A percentile compares a stretch with the other conserved stretches of the same genome.
Conservation (phyloP, 2,797 vertebrate species). For the Furcifer pardalis region DNA sequence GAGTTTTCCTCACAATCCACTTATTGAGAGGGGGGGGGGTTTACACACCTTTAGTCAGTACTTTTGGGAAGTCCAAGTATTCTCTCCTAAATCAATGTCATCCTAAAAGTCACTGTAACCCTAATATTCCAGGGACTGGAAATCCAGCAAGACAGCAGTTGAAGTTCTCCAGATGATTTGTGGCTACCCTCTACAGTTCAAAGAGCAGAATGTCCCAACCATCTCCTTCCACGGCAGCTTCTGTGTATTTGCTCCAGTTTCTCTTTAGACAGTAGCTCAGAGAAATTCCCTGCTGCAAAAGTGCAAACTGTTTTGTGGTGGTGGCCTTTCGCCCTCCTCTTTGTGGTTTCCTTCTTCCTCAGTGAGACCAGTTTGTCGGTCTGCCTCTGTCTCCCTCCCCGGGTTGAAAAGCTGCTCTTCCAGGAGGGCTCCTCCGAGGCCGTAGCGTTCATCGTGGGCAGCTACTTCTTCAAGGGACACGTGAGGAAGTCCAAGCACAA, state of each 20-base stretch:
- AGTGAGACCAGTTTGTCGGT: background rate
- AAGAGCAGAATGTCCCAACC: background rate
- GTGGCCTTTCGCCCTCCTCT: slow-evolving; percentile 49
- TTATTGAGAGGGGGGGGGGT: slow-evolving; percentile 3
- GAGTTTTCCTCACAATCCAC: slow-evolving; percentile 4
- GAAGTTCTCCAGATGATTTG: background rate
- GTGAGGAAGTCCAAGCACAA: slow-evolving; percentile 78
- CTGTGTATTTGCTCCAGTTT: background rate
- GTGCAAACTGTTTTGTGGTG: slow-evolving; percentile 4
- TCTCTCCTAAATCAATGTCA: background rate
- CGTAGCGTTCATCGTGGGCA: slow-evolving; percentile 73
- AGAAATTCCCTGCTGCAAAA: slow-evolving; percentile 46
- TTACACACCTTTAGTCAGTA: background rate
- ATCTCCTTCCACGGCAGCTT: background rate
- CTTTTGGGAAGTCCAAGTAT: background rate
- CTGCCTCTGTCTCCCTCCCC: slow-evolving; percentile 19
- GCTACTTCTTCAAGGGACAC: slow-evolving; percentile 75
- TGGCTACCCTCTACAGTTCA: background rate
- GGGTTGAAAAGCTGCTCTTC: slow-evolving; percentile 77
- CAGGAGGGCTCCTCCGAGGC: slow-evolving; percentile 74
- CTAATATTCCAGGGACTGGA: background rate
- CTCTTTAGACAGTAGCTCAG: background rate
- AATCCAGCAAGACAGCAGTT: background rate
- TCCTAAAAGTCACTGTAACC: background rate
- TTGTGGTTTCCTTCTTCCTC: slow-evolving; percentile 42